Evolutionary conservation across 2,113 vertebrate genomes (phyloP), one percentile per base, ranked within the genome.

Genomic region (Brachypodius melanocephalos): DNA sequence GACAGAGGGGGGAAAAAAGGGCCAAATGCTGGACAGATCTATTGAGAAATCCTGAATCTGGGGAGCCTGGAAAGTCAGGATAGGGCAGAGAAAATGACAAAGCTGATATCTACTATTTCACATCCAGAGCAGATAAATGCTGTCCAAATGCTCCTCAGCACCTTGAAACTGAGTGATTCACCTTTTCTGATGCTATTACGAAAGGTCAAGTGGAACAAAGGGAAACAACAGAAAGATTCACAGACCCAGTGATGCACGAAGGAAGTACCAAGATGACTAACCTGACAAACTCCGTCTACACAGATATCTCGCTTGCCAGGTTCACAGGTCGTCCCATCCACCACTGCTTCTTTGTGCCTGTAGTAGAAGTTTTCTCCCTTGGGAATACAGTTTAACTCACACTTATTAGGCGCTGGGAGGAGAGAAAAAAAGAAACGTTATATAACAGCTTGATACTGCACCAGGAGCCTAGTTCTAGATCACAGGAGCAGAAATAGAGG

Each of bases 361-460:
- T 98, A 99, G 97, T 98, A 99, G 91, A 99, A 99, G 97, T 98
- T 99, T 92, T 99, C 99, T 92, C 99, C 99, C 90, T 98, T 98
- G 42, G 99, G 99, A 85, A 99, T 99, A 96, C 99, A 99, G 98
- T 99, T 99, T 95, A 99, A 97, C 94, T 99, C 99, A 90, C 99
- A 99, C 57, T 98, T 99, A 95, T 99, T 99, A 49, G 98, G 98
- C 2, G 98, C 99, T 99, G 93, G 46, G 52, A 84, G 65, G 82
- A 72, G 75, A 34, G 86, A 31, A 88, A 81, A 81, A 93, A 84
- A 20, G n/a, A 66, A 48, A 40, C 13, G 7, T 93, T 75, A 48
- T 11, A 36, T 51, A 66, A 34, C 24, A 51, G 7, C 22, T 75
- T 78, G 45, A 32, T 72, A 74, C 87, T 12, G 3, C 22, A 77